A percentile compares a stretch with the other conserved stretches of the same genome.
phyloP scores from a whole-genome alignment of 2,113 vertebrate genomes.

The Nanorana parkeri region DNA sequence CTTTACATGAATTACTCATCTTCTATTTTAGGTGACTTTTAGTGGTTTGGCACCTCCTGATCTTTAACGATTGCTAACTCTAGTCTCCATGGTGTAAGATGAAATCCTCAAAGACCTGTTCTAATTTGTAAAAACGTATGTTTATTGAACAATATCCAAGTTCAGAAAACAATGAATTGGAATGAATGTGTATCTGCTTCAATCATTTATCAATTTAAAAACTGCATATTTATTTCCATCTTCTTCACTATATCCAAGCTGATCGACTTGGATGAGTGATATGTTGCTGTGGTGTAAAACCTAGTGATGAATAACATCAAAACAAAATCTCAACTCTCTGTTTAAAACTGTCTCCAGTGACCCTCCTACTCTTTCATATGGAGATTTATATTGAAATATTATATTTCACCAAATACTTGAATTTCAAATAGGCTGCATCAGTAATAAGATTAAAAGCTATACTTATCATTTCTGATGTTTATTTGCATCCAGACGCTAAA shows the following conservation, averaged over 20 bases:
- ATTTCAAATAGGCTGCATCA: not conserved
- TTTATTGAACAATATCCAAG: not conserved
- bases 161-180: not conserved
- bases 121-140: not conserved
- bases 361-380: conserved; percentile 16
- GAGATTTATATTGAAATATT: conserved; percentile 14
- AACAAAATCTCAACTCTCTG: conserved; percentile 34
- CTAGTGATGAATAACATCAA: conserved; percentile 28
- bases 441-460: conserved; percentile 30
- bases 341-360: conserved; percentile 33
- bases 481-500: not conserved
- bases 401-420: conserved; percentile 22
- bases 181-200: conserved; percentile 1
- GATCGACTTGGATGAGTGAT: not conserved
- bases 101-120: not conserved
- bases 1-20: too few relatives aligned
- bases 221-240: not conserved
- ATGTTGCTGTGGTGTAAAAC: not conserved
- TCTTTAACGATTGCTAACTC: too few relatives aligned
- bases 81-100: too few relatives aligned
- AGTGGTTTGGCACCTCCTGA: too few relatives aligned
- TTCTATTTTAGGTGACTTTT: too few relatives aligned
- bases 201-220: not conserved
- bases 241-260: not conserved
- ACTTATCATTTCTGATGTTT: conserved; percentile 15